These are phyloP conservation scores for Loripinus fragilis DNA, from an alignment of 2,888 invertebrate species.

Conservation along the genomic window DNA sequence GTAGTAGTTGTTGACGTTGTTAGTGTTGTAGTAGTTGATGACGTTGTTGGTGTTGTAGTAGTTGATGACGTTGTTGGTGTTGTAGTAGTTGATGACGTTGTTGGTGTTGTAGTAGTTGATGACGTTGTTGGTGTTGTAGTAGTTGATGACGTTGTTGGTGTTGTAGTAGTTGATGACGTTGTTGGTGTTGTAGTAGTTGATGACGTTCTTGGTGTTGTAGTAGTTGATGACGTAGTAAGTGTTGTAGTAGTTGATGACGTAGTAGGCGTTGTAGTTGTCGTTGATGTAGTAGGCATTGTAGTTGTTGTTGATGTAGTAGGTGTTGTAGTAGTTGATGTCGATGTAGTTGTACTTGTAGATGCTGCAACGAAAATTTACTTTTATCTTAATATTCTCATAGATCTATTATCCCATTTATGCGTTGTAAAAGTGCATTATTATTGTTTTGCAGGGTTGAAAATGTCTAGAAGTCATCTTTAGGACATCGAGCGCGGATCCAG, in stretches of 20 bases:
- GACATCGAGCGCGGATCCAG: too few species aligned
- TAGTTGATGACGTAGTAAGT: not conserved
- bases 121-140: not conserved
- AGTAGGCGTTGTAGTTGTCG: not conserved
- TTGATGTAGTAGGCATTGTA: constrained; percentile 34
- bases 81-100: not conserved
- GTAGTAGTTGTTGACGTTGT: not conserved
- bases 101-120: not conserved
- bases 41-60: not conserved
- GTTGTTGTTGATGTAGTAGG: not conserved
- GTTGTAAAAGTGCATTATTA: too few species aligned
- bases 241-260: not conserved
- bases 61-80: not conserved
- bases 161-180: constrained; percentile 17
- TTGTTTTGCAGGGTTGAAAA: too few species aligned
- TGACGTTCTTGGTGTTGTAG: not conserved
- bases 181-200: constrained; percentile 10
- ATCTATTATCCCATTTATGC: too few species aligned
- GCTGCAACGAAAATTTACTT: not conserved
- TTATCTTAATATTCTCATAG: too few species aligned
- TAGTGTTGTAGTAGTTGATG: not conserved
- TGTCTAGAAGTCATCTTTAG: too few species aligned
- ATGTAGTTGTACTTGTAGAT: not conserved
- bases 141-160: not conserved
- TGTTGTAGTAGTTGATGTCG: not conserved